Evolutionary conservation across 2,888 invertebrate genomes (phyloP).

Genomic region (Schrankia costaestrigalis): DNA sequence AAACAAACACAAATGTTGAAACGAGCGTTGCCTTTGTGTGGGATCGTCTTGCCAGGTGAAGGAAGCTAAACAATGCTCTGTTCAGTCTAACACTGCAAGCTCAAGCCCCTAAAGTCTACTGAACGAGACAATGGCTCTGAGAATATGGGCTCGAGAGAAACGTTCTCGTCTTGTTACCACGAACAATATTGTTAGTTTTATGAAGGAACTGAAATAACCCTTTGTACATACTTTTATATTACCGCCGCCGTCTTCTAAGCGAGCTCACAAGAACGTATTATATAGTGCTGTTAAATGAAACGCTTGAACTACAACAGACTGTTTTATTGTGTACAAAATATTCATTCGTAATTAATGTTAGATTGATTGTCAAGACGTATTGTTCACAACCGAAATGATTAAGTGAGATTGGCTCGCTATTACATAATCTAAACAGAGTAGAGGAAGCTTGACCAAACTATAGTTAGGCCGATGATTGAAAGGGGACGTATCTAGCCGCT

Average conservation of each 20-base stretch:
- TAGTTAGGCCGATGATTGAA: slow-evolving; percentile 56
- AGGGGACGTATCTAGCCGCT: slow-evolving; percentile 49
- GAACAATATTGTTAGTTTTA: slow-evolving; percentile 78
- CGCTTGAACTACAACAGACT: slow-evolving; percentile 14
- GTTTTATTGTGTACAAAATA: neutral
- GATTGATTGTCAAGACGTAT: neutral
- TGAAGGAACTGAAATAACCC: slow-evolving; percentile 65
- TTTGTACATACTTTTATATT: slow-evolving; percentile 57
- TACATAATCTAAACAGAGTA: slow-evolving; percentile 43
- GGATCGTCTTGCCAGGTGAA: slow-evolving; percentile 73
- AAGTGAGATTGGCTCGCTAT: slow-evolving; percentile 28
- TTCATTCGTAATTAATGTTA: neutral
- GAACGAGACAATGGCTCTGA: slow-evolving; percentile 70
- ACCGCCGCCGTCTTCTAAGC: slow-evolving; percentile 24
- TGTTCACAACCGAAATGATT: neutral
- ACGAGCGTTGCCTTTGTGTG: slow-evolving; percentile 72
- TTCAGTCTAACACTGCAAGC: slow-evolving; percentile 60
- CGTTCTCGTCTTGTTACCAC: slow-evolving; percentile 74
- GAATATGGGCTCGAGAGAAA: slow-evolving; percentile 73
- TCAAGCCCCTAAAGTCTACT: slow-evolving; percentile 71
- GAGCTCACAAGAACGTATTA: slow-evolving; percentile 16
- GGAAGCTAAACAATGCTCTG: slow-evolving; percentile 75
- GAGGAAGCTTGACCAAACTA: slow-evolving; percentile 48
- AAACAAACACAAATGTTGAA: slow-evolving; percentile 72
- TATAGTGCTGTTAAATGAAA: slow-evolving; percentile 13